Evolutionary conservation across 1,140 invertebrate species (phyloP), one percentile per base, ranked within the genome.

Genomic region (Drosophila subobscura): DNA sequence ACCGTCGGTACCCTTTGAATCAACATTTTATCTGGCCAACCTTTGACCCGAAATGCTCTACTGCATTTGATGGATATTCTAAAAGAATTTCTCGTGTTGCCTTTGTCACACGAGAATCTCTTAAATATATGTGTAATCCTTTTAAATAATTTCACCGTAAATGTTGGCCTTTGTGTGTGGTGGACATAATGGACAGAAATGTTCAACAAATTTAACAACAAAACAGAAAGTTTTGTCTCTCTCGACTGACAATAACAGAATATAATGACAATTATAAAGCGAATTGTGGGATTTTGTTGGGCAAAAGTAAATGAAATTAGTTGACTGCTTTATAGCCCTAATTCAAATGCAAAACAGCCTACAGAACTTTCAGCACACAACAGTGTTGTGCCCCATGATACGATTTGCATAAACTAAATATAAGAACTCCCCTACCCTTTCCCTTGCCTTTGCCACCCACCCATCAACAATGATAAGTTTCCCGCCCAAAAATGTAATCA

Each of bases 301-400:
- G 46, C 45, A 54, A 53, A 59, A 73, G 68, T 73, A 63, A 78
- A 73, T 78, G 57, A 73, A 78, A 78, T 78, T 77, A 77, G 51
- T 77, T 72, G 52, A 72, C 59, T 59, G 60, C 60, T 72, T 72
- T 75, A 75, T 75, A 54, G 37, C 16, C 49, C 46, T 53, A 76
- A 68, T 70, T 77, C 42, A 37, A 70, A 77, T 70, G 73, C 70
- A 73, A 46, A 68, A 55, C 40, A 4, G 49, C 41, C 58, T 33
- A 41, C 42, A 51, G 29, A 54, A 61, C 53, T 54, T 66, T 59
- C 53, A 42, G 23, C 52, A 49, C 50, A 68, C 51, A 65, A 65
- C 47, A 25, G 33, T 55, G 60, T 20, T 20, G 50, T 33, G 29
- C 4, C 33, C 65, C 63, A 68, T 68, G 46, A 68, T 55, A 68